These are phyloP conservation scores for Hyphantria cunea DNA, from an alignment of 1,140 invertebrate genomes.

Conservation along the genomic window DNA sequence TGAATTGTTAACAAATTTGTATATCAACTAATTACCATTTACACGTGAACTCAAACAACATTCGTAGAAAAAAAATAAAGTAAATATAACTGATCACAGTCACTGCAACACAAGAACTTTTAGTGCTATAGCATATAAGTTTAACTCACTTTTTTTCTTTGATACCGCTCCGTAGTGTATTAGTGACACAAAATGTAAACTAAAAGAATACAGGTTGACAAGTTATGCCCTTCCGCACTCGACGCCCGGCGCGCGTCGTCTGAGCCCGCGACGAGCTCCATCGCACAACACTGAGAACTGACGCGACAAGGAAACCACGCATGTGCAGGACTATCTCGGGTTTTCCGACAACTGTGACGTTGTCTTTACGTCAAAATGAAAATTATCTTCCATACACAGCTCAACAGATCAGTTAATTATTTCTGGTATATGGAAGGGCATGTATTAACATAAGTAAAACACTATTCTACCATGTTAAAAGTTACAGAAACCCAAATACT, in stretches of 20 bases:
- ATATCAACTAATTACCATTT: conserved; percentile 53
- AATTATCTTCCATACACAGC: too few relatives aligned
- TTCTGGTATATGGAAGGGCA: too few relatives aligned
- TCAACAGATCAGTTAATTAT: neutral
- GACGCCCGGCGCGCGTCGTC: conserved; percentile 59
- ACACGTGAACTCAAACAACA: conserved; percentile 39
- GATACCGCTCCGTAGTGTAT: too few relatives aligned
- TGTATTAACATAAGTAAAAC: too few relatives aligned
- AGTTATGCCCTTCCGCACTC: conserved; percentile 54
- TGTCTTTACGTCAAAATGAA: conserved; percentile 23
- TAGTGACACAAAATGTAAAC: too few relatives aligned
- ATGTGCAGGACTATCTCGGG: conserved; percentile 59
- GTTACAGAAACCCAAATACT: too few relatives aligned
- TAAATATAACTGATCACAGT: conserved; percentile 27
- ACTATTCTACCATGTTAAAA: too few relatives aligned
- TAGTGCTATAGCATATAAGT: conserved; percentile 9
- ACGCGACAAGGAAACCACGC: conserved; percentile 60
- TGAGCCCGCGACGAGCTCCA: conserved; percentile 44
- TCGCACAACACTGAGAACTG: conserved; percentile 38
- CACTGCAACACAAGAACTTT: neutral
- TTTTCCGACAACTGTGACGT: conserved; percentile 59
- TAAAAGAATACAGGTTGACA: conserved; percentile 26
- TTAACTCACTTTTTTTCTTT: conserved; percentile 20
- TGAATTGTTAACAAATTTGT: conserved; percentile 34
- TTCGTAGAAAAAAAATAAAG: conserved; percentile 33